Evolutionary conservation across 1,140 invertebrate species (phyloP).

Genomic region (Drosophila albomicans): DNA sequence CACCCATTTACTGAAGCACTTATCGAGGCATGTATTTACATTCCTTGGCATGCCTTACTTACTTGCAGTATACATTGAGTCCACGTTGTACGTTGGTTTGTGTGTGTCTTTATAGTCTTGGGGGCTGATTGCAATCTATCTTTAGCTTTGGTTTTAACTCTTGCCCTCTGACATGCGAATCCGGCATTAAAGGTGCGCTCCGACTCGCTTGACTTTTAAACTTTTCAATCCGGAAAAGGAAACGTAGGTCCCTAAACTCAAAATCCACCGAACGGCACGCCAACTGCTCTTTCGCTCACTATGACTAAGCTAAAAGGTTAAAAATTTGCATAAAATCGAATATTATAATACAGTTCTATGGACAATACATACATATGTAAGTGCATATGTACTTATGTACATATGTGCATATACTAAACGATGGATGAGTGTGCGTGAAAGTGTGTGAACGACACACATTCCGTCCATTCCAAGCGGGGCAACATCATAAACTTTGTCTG

Average conservation of each 20-base stretch:
- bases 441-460: slow-evolving; percentile 48
- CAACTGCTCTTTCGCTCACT: slow-evolving; percentile 39
- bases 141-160: slow-evolving; percentile 51
- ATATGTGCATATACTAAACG: neutral
- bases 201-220: slow-evolving; percentile 71
- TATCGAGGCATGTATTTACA: too few species aligned
- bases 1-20: too few species aligned
- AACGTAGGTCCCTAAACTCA: slow-evolving; percentile 41
- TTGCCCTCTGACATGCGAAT: slow-evolving; percentile 62
- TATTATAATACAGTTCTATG: slow-evolving; percentile 54
- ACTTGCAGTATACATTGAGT: neutral
- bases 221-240: slow-evolving; percentile 71
- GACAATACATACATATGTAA: neutral
- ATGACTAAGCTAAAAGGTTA: slow-evolving; percentile 66
- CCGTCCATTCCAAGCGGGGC: slow-evolving; percentile 37
- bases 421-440: slow-evolving; percentile 34
- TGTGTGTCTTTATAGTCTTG: slow-evolving; percentile 1
- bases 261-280: slow-evolving; percentile 65
- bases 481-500: slow-evolving; percentile 54
- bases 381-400: slow-evolving; percentile 1
- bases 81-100: too few species aligned
- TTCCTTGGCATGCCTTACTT: neutral
- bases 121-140: slow-evolving; percentile 66
- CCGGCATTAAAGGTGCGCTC: slow-evolving; percentile 49
- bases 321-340: slow-evolving; percentile 80